Percentiles rank a stretch among this genome's conserved stretches.
Evolutionary conservation across 2,113 vertebrate species (phyloP).

Genomic region (Psittacus erithacus): DNA sequence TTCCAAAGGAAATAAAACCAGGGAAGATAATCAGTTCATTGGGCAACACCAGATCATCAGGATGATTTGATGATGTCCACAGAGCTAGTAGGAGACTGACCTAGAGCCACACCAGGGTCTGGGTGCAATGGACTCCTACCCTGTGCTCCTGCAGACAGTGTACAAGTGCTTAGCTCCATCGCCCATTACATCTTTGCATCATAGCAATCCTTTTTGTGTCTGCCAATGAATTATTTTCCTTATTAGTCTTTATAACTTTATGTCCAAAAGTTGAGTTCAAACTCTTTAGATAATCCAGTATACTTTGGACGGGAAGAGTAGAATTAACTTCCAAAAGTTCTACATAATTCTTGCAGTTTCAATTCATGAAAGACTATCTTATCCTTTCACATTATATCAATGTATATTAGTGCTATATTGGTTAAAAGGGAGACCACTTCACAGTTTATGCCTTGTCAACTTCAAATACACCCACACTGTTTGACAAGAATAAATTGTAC

Average conservation of each 20-base stretch:
- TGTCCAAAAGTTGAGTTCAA: background rate
- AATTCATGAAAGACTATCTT: background rate
- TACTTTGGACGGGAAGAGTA: background rate
- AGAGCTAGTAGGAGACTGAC: background rate
- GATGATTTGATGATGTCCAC: background rate
- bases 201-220: background rate
- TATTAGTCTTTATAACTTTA: background rate
- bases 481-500: background rate
- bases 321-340: background rate
- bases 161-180: background rate
- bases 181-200: background rate
- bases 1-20: background rate
- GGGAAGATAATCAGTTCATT: background rate
- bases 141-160: background rate
- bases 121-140: rapidly evolving
- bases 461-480: background rate
- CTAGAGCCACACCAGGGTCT: background rate
- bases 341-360: background rate
- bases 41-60: background rate
- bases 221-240: background rate
- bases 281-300: background rate
- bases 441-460: constrained; percentile 12
- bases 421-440: constrained; percentile 19
- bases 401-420: background rate
- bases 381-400: background rate